Evolutionary conservation across 2,888 invertebrate species (phyloP).

Genomic region (Anthophora plumipes): DNA sequence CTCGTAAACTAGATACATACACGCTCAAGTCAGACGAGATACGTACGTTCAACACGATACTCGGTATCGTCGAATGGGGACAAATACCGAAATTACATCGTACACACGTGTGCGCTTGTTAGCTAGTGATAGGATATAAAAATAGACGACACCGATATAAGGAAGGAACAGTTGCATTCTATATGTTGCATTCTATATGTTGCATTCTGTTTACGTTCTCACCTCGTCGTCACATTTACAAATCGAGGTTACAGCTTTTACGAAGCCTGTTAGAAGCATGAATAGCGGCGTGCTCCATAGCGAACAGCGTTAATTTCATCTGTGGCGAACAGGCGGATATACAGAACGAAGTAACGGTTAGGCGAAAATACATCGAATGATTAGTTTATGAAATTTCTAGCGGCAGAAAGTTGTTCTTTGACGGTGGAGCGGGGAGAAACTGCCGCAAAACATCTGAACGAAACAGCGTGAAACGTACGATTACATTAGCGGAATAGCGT

Average conservation of each 20-base stretch:
- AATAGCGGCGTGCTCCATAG: slow-evolving; percentile 3
- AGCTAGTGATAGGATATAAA: no score
- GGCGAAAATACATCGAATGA: not conserved
- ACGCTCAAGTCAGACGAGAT: not conserved
- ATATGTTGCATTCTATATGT: no score
- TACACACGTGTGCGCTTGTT: no score
- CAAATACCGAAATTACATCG: no score
- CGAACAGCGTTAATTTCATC: slow-evolving; percentile 15
- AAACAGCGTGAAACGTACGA: not conserved
- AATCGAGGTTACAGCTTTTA: slow-evolving; percentile 1
- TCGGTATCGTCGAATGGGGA: no score
- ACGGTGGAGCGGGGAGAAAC: not conserved
- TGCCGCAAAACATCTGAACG: not conserved
- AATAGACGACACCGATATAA: no score
- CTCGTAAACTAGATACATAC: not conserved
- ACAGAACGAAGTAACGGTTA: not conserved
- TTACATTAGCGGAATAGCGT: slow-evolving; percentile 7
- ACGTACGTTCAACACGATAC: not conserved
- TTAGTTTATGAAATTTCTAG: slow-evolving; percentile 5
- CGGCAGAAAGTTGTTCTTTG: not conserved
- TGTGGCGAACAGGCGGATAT: slow-evolving; percentile 5
- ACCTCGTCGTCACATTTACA: not conserved
- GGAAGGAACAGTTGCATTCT: no score
- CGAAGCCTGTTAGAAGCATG: not conserved
- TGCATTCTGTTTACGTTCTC: not conserved